Evolutionary conservation across 2,888 invertebrate species (phyloP).

Genomic region (Scaptodrosophila latifasciaeformis): DNA sequence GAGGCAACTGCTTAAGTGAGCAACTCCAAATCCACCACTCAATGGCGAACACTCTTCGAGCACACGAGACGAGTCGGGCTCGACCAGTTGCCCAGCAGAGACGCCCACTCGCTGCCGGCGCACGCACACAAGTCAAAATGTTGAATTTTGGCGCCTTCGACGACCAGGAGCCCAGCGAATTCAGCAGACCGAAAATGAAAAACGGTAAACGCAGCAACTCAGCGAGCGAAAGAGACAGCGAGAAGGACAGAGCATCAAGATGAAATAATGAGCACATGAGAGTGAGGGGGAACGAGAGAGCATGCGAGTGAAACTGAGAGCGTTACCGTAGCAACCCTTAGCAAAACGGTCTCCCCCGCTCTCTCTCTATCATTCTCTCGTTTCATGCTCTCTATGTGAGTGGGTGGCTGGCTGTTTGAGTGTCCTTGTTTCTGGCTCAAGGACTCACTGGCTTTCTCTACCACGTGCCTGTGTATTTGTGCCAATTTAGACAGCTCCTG

Average conservation of each 20-base stretch:
- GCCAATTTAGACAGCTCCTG: slow-evolving; percentile 38
- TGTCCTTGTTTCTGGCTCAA: slow-evolving; percentile 44
- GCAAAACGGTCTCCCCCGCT: slow-evolving; percentile 12
- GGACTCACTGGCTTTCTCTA: slow-evolving; percentile 36
- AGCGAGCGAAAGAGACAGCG: slow-evolving; percentile 1
- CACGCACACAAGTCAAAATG: slow-evolving; percentile 65
- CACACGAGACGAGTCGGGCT: no score
- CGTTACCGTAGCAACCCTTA: no score
- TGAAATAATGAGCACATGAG: no score
- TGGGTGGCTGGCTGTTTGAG: neutral
- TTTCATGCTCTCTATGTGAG: neutral
- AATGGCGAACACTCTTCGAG: no score
- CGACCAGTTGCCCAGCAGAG: neutral
- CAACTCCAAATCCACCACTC: slow-evolving; percentile 38
- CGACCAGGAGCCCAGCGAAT: slow-evolving; percentile 61
- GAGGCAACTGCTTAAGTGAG: slow-evolving; percentile 32
- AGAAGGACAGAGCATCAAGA: slow-evolving; percentile 17
- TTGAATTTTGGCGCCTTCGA: slow-evolving; percentile 74
- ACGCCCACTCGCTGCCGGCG: slow-evolving; percentile 13
- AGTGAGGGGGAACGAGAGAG: no score
- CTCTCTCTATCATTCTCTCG: neutral
- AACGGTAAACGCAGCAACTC: neutral
- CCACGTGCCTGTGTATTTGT: slow-evolving; percentile 9
- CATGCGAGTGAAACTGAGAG: no score
- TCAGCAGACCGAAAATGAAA: neutral